Conservation (phyloP, 2,113 vertebrate genomes). For the Cephalopterus ornatus region DNA sequence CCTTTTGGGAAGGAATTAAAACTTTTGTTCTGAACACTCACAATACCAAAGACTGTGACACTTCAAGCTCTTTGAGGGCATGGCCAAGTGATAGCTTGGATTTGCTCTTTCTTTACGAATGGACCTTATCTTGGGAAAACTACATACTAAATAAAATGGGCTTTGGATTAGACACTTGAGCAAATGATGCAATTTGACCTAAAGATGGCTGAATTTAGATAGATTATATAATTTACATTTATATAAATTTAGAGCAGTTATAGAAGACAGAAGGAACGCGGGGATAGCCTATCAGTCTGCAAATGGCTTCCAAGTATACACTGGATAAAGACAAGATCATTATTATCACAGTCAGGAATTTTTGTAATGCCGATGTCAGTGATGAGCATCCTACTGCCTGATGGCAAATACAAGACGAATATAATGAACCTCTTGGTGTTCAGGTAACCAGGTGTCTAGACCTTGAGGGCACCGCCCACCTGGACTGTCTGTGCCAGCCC, state of each 20-base stretch:
- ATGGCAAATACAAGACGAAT: not conserved
- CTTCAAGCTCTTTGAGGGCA: not conserved
- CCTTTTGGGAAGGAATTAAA: not conserved
- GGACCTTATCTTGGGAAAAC: not conserved
- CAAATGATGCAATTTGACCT: not conserved
- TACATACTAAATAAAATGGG: not conserved
- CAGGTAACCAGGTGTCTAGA: not conserved
- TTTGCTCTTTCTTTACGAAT: not conserved
- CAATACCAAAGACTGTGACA: not conserved
- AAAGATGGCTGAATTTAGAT: not conserved
- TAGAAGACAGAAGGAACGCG: not conserved
- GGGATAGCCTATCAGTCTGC: not conserved
- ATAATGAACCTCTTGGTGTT: not conserved
- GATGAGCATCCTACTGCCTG: not conserved
- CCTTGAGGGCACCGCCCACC: not conserved
- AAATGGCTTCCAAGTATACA: not conserved
- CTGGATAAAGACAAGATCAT: not conserved
- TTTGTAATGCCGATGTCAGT: not conserved
- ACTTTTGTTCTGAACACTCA: not conserved
- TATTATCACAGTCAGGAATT: not conserved
- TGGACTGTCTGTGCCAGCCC: rapidly evolving
- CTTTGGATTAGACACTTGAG: not conserved
- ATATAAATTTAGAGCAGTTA: not conserved
- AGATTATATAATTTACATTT: not conserved
- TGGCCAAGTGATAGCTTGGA: not conserved